Evolutionary conservation across 1,140 invertebrate species (phyloP).

Genomic region (Rhyzopertha dominica): DNA sequence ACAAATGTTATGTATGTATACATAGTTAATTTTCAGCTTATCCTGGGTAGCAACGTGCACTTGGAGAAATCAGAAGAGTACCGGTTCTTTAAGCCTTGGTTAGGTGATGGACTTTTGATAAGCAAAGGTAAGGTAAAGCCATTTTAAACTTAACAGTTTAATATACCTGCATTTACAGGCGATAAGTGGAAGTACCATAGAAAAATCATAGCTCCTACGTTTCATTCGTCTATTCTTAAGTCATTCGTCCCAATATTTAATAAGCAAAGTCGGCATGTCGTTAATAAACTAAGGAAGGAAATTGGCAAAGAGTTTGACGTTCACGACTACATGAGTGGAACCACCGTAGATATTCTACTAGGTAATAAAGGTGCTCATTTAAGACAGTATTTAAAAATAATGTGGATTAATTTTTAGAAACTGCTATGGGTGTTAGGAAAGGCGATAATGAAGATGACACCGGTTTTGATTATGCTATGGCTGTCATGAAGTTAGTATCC

Average conservation of each 20-base stretch:
- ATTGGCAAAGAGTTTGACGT: conserved; percentile 69
- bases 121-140: conserved; percentile 53
- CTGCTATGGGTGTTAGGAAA: conserved; percentile 76
- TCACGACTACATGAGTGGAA: conserved; percentile 76
- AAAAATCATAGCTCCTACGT: conserved; percentile 89
- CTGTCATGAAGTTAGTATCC: conserved; percentile 66
- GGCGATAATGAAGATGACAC: conserved; percentile 64
- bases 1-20: too few relatives aligned
- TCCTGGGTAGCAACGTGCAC: conserved; percentile 28
- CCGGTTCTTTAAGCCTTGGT: conserved; percentile 80
- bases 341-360: conserved; percentile 65
- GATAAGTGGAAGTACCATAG: conserved; percentile 74
- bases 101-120: conserved; percentile 81
- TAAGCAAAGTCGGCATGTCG: conserved; percentile 67
- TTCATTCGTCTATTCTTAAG: conserved; percentile 87
- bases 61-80: conserved; percentile 72
- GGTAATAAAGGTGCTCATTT: too few relatives aligned
- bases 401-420: conserved; percentile 51
- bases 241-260: conserved; percentile 85
- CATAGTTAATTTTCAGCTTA: conserved; percentile 19
- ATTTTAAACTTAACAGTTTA: neutral
- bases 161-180: conserved; percentile 47
- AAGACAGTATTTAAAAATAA: too few relatives aligned
- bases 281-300: conserved; percentile 60
- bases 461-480: conserved; percentile 74